Conservation (phyloP, 2,888 invertebrate species). For the Cyclophora punctaria region DNA sequence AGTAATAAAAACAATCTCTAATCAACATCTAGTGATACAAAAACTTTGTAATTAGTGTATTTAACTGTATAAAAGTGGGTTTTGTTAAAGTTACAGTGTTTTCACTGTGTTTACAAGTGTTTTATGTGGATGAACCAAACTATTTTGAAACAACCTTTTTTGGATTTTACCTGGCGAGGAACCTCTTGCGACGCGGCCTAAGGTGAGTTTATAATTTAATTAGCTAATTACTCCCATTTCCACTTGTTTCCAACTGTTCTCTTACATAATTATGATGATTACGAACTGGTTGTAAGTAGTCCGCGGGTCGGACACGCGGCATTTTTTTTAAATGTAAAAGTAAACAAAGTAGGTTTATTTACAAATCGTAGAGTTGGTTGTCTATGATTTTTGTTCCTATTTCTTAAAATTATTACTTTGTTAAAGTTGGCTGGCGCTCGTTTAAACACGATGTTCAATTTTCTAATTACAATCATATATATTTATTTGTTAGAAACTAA, state of each 20-base stretch:
- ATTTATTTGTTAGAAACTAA: not conserved
- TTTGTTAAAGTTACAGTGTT: constrained; percentile 14
- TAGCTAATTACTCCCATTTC: not conserved
- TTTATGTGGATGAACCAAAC: constrained; percentile 11
- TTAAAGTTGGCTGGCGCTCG: not conserved
- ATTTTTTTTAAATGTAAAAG: constrained; percentile 29
- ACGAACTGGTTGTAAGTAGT: constrained; percentile 22
- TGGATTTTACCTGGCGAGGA: constrained; percentile 22
- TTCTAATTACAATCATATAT: too few species aligned
- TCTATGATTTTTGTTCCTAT: too few species aligned
- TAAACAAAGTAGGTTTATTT: constrained; percentile 30
- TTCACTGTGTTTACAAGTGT: constrained; percentile 21
- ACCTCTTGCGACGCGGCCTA: constrained; percentile 11
- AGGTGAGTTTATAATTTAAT: constrained; percentile 14
- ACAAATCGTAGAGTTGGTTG: not conserved
- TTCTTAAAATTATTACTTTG: not conserved
- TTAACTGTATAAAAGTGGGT: constrained; percentile 8
- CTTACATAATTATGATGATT: too few species aligned
- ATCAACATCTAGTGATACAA: constrained; percentile 14
- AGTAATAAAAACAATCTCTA: constrained; percentile 6
- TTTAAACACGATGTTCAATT: too few species aligned
- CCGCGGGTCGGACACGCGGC: constrained; percentile 31
- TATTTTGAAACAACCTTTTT: constrained; percentile 13
- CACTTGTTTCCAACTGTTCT: not conserved
- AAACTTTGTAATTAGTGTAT: constrained; percentile 13